These are phyloP conservation scores for Mola mola DNA, from an alignment of 2,113 vertebrate genomes.

Conservation along the genomic window DNA sequence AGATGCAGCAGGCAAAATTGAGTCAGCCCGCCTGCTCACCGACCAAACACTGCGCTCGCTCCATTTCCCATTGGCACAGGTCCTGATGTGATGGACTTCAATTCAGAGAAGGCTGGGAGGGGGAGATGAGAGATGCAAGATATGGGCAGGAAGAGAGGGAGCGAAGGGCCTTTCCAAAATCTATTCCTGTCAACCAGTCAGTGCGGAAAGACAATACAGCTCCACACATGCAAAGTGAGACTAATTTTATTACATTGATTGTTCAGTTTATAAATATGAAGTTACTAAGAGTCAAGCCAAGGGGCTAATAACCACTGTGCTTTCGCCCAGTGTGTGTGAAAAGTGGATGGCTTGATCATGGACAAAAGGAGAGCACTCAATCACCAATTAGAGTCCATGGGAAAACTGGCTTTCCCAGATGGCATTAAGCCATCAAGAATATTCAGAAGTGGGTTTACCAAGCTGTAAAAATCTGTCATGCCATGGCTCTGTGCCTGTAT, in stretches of 20 bases:
- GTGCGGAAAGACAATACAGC: background rate
- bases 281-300: constrained; percentile 15
- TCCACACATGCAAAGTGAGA: constrained; percentile 19
- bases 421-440: constrained; percentile 50
- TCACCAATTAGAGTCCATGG: constrained; percentile 54
- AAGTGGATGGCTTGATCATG: constrained; percentile 33
- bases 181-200: constrained; percentile 15
- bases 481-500: constrained; percentile 36
- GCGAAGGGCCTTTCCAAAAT: constrained; percentile 9
- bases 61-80: constrained; percentile 56
- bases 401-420: constrained; percentile 52
- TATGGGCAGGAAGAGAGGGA: constrained; percentile 9
- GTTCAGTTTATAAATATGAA: constrained; percentile 39
- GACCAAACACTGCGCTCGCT: constrained; percentile 45
- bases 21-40: constrained; percentile 39
- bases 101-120: constrained; percentile 34
- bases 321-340: constrained; percentile 32
- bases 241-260: constrained; percentile 36
- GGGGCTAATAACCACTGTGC: constrained; percentile 43
- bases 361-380: constrained; percentile 40
- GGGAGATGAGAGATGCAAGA: constrained; percentile 42
- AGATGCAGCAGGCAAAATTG: constrained; percentile 44
- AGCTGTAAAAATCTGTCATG: constrained; percentile 37
- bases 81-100: constrained; percentile 37
- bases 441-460: constrained; percentile 50